Evolutionary conservation across 2,113 vertebrate species (phyloP).

Genomic region (Globicephala melas): DNA sequence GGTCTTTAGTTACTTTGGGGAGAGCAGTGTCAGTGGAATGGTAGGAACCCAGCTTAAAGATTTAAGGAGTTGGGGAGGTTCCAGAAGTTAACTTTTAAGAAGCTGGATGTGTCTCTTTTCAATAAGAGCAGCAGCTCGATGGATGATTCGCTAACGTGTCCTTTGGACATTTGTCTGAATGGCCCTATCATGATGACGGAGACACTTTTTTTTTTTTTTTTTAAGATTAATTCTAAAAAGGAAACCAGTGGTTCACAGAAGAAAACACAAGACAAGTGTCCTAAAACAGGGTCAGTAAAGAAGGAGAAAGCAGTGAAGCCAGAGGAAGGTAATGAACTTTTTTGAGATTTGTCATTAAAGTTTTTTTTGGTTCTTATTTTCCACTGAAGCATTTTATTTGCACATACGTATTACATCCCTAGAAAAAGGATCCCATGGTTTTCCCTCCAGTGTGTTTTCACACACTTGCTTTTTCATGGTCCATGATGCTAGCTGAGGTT

Average conservation of each 20-base stretch:
- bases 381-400: background rate
- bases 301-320: constrained; percentile 88
- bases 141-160: background rate
- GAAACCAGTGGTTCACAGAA: constrained; percentile 88
- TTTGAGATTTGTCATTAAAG: background rate
- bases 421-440: background rate
- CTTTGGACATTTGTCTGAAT: background rate
- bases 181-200: constrained; percentile 8
- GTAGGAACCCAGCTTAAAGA: background rate
- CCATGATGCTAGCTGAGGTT: background rate
- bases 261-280: constrained; percentile 87
- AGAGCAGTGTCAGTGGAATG: background rate
- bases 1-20: background rate
- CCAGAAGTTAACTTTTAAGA: background rate
- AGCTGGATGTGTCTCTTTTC: background rate
- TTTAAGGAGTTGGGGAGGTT: background rate
- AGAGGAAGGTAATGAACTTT: constrained; percentile 84
- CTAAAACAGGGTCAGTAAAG: constrained; percentile 91
- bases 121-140: background rate
- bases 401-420: background rate
- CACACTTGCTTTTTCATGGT: background rate
- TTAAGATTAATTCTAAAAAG: constrained; percentile 89
- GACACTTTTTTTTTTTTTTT: constrained; percentile 52
- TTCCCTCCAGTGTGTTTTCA: background rate
- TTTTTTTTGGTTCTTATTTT: background rate